Percentiles rank a stretch among this genome's conserved stretches.
Conservation (phyloP, 2,888 invertebrate species). For the Mayetiola destructor region DNA sequence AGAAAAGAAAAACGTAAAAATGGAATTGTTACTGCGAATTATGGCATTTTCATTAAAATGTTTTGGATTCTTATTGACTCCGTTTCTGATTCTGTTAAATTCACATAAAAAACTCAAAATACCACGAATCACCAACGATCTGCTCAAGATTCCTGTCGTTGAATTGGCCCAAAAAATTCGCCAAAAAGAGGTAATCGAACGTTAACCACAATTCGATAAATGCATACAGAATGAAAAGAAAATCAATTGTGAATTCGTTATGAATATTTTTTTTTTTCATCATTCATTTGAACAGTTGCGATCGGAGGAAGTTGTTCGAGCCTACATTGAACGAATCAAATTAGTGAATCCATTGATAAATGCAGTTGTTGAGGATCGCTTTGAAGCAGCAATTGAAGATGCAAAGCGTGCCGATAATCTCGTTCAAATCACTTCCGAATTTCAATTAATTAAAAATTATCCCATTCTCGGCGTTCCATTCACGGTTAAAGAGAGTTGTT, state of each 20-base stretch:
- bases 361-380: slow-evolving; percentile 53
- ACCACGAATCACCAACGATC: slow-evolving; percentile 19
- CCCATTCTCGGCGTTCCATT: slow-evolving; percentile 70
- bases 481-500: slow-evolving; percentile 68
- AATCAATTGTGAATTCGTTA: not conserved
- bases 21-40: slow-evolving; percentile 21
- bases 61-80: slow-evolving; percentile 19
- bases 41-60: slow-evolving; percentile 19
- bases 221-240: too few species aligned
- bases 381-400: slow-evolving; percentile 46
- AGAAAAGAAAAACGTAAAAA: slow-evolving; percentile 14
- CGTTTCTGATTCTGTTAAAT: slow-evolving; percentile 14
- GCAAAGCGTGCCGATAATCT: slow-evolving; percentile 44
- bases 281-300: slow-evolving; percentile 36
- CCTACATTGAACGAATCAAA: slow-evolving; percentile 48
- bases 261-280: not conserved
- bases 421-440: slow-evolving; percentile 22
- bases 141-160: slow-evolving; percentile 31
- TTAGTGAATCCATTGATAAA: slow-evolving; percentile 52
- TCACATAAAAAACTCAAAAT: slow-evolving; percentile 16
- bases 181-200: slow-evolving; percentile 38
- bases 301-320: slow-evolving; percentile 42
- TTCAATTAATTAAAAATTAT: slow-evolving; percentile 36
- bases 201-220: too few species aligned
- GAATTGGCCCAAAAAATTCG: slow-evolving; percentile 45